Evolutionary conservation across 2,797 vertebrate species (phyloP).

Genomic region (Hemibagrus guttatus): DNA sequence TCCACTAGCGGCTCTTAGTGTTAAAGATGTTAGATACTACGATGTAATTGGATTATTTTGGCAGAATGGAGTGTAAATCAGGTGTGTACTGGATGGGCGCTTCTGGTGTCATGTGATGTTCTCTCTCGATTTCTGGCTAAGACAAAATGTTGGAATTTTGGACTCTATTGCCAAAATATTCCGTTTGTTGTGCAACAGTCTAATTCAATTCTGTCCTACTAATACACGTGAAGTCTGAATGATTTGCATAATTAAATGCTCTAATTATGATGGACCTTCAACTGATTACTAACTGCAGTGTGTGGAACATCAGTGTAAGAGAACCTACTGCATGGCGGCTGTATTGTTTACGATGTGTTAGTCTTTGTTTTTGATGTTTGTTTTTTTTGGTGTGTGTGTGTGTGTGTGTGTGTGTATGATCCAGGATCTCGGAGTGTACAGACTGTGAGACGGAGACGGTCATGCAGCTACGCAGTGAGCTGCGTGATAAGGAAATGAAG

Average conservation of each 20-base stretch:
- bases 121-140: background rate
- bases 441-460: conserved; percentile 82
- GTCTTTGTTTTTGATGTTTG: conserved; percentile 3
- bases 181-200: background rate
- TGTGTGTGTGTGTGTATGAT: conserved; percentile 11
- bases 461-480: conserved; percentile 85
- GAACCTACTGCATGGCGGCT: background rate
- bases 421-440: conserved; percentile 57
- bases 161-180: background rate
- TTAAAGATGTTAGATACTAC: too few relatives aligned
- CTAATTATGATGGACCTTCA: background rate
- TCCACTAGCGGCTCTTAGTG: background rate
- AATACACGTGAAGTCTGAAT: background rate
- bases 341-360: background rate
- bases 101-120: background rate
- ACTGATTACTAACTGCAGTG: conserved; percentile 13
- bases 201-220: background rate
- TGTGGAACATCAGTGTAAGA: background rate
- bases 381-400: conserved; percentile 8
- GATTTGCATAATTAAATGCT: conserved; percentile 20
- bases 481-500: conserved; percentile 88
- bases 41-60: background rate
- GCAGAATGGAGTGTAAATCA: background rate
- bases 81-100: background rate
- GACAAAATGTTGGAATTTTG: background rate